phyloP scores from a whole-genome alignment of 2,888 invertebrate species.

The Calameuta idolon region DNA sequence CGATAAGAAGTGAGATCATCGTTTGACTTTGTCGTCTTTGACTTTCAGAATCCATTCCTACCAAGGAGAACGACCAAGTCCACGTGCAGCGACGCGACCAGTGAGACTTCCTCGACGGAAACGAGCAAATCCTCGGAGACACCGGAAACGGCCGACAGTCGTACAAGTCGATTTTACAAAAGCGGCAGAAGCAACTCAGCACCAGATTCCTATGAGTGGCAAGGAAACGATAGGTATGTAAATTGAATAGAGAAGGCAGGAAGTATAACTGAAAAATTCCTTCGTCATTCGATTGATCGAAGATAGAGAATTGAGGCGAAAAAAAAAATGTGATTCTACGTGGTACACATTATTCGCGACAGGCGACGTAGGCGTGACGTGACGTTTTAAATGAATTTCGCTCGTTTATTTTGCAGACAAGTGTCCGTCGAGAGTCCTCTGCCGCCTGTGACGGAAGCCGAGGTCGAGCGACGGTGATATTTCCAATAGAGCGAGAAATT shows the following conservation, averaged over 20 bases:
- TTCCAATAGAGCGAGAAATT: conserved; percentile 6
- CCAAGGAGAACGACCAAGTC: conserved; percentile 52
- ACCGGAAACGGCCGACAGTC: conserved; percentile 54
- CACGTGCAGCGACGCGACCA: conserved; percentile 45
- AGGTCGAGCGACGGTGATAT: conserved; percentile 54
- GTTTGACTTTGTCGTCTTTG: not conserved
- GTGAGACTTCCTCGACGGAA: conserved; percentile 32
- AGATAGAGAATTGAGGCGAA: not conserved
- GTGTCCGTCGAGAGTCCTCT: conserved; percentile 69
- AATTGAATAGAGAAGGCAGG: not conserved
- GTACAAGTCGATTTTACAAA: conserved; percentile 70
- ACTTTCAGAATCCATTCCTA: conserved; percentile 72
- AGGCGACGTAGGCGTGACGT: not conserved
- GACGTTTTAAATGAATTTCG: not conserved
- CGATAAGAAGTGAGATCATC: not conserved
- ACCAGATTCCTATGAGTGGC: conserved; percentile 75
- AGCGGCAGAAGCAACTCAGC: conserved; percentile 82
- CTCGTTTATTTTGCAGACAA: conserved; percentile 63
- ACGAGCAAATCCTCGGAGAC: conserved; percentile 27
- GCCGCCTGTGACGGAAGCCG: conserved; percentile 69
- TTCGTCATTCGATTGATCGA: not conserved
- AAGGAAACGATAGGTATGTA: conserved; percentile 53
- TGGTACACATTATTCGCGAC: not conserved
- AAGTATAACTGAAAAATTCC: not conserved
- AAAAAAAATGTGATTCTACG: conserved; percentile 6